A percentile compares a stretch with the other conserved stretches of the same genome.
These are phyloP conservation scores for Neelides folsomi DNA, from an alignment of 2,888 invertebrate genomes.

Conservation along the genomic window DNA sequence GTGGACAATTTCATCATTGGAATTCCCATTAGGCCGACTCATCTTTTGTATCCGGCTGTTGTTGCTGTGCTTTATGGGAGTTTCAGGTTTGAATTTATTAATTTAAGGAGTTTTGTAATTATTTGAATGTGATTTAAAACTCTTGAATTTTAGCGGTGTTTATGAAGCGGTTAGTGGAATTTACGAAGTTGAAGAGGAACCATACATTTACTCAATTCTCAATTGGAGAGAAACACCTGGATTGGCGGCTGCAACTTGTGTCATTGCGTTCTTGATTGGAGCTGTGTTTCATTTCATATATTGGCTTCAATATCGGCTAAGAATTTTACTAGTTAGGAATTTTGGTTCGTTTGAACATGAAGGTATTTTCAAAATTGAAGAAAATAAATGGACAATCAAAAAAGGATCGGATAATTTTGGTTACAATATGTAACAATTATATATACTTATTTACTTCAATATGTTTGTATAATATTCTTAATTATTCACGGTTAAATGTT, in stretches of 20 bases:
- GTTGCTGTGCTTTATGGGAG: background rate
- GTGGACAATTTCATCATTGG: slow-evolving; percentile 7
- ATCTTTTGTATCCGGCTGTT: slow-evolving; percentile 5
- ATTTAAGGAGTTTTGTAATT: background rate
- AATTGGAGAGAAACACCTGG: slow-evolving; percentile 8
- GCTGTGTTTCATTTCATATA: slow-evolving; percentile 1
- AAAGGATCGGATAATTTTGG: too few species aligned
- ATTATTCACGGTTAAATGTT: too few species aligned
- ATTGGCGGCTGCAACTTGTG: background rate
- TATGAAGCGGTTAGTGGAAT: slow-evolving; percentile 6
- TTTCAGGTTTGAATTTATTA: slow-evolving; percentile 3
- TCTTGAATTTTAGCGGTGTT: background rate
- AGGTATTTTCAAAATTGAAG: too few species aligned
- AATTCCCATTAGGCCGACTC: slow-evolving; percentile 7
- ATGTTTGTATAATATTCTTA: too few species aligned
- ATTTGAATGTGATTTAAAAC: background rate
- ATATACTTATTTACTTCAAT: too few species aligned
- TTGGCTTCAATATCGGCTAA: slow-evolving; percentile 6
- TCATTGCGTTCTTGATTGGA: slow-evolving; percentile 2
- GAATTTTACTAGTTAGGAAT: slow-evolving; percentile 3
- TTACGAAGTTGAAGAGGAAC: slow-evolving; percentile 3
- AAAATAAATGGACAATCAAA: too few species aligned
- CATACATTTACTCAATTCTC: slow-evolving; percentile 7
- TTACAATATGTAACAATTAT: too few species aligned
- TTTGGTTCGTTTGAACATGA: background rate